A percentile compares a stretch with the other conserved stretches of the same genome.
These are phyloP conservation scores for Cyphomyrus plagiostoma DNA, from an alignment of 2,113 vertebrate species.

Conservation along the genomic window DNA sequence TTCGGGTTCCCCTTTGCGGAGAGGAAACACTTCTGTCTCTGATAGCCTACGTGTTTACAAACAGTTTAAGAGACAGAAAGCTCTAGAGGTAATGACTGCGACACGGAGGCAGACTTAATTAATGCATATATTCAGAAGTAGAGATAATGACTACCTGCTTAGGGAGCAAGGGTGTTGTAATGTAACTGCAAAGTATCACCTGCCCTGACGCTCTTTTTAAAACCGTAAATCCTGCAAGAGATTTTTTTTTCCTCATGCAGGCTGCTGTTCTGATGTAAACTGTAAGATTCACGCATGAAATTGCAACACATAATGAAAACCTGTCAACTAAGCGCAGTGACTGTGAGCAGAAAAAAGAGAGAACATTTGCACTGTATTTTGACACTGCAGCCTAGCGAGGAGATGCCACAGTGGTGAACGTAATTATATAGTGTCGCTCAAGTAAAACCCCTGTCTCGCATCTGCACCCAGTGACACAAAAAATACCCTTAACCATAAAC, in stretches of 20 bases:
- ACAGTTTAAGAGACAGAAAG: background rate
- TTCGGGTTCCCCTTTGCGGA: background rate
- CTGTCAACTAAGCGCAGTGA: background rate
- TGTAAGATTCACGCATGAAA: background rate
- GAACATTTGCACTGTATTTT: background rate
- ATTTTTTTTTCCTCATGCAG: background rate
- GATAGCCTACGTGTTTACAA: background rate
- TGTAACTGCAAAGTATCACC: background rate
- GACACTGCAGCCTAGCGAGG: background rate
- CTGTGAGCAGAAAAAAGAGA: background rate
- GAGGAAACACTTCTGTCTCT: background rate
- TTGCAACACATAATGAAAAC: background rate
- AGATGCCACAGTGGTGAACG: background rate
- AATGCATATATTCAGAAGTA: background rate
- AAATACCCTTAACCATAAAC: background rate
- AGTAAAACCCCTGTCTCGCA: background rate
- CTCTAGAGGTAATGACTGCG: background rate
- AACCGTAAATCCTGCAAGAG: background rate
- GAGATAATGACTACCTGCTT: background rate
- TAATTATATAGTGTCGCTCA: background rate
- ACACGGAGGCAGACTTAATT: background rate
- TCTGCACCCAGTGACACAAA: background rate
- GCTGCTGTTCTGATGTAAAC: background rate
- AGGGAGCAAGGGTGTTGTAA: background rate
- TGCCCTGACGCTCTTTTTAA: background rate